Evolutionary conservation across 2,888 invertebrate species (phyloP), one percentile per base, ranked within the genome.

Genomic region (Fragum sueziense): DNA sequence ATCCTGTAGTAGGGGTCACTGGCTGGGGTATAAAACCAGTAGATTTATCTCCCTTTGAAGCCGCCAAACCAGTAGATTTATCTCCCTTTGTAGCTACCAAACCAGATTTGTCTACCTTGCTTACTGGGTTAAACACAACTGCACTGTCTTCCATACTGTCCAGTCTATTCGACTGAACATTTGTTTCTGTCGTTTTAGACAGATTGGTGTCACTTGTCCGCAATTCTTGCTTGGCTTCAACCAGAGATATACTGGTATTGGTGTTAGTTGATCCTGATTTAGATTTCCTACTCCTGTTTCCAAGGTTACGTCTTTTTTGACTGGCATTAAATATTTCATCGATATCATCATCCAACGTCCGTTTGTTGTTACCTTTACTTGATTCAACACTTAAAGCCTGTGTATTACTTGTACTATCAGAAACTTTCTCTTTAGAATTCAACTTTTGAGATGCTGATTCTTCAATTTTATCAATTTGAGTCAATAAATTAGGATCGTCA

Each of bases 341-440:
- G 25, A 81, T 37, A 59, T 81, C 81, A 74, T 77, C 77, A 37
- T 81, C 81, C 7, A 81, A 37, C 22, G 74, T 68, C 14, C 70
- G 27, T 29, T 74, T 74, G 0, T 27, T 74, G 22, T 17, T 47
- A 3, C 33, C 54, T 52, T 29, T 14, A n/a, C 33, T 31, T 54
- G 3, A 22, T 54, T 33, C 54, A 54, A 54, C 51, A 17, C 34
- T 41, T 25, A 79, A 47, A 34, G 76, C 67, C 70, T 76, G 76
- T 25, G 82, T 82, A 72, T 81, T 51, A 69, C 81, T 81, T 37
- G 72, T 33, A 27, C 54, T n/a, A 70, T 74, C 27, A 67, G 68
- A 27, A 34, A 2, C 3, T 27, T 27, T 20, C 2, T 22, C 4
- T 33, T 54, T 52, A 54, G 29, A 29, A 34, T 25, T 31, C 34